Percentiles rank a stretch among this genome's conserved stretches.
phyloP scores from a whole-genome alignment of 2,797 vertebrate species.

The Dendrocincla fuliginosa region DNA sequence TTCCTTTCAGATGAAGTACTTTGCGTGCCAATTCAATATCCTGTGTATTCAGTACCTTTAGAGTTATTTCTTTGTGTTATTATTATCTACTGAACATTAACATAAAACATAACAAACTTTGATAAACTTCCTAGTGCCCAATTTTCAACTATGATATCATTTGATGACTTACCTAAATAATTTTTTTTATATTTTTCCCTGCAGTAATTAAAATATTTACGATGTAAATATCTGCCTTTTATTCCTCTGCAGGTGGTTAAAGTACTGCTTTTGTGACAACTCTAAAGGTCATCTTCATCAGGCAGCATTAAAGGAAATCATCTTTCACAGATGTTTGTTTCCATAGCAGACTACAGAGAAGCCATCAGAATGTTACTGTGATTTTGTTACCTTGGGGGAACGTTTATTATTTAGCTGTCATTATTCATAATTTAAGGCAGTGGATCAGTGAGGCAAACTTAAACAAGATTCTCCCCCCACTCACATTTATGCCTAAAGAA shows the following conservation, averaged over 20 bases:
- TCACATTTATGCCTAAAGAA: neutral
- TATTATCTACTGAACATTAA: neutral
- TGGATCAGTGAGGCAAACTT: neutral
- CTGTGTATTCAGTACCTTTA: neutral
- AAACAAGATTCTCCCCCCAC: neutral
- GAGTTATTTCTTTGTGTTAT: neutral
- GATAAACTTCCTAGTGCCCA: neutral
- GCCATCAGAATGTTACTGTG: neutral
- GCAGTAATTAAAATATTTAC: neutral
- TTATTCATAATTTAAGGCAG: constrained; percentile 53
- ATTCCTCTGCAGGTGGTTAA: constrained; percentile 13
- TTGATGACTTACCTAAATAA: neutral
- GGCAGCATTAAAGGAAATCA: neutral
- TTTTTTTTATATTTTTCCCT: neutral
- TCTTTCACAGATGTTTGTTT: constrained; percentile 46
- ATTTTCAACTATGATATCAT: neutral
- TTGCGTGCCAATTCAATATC: neutral
- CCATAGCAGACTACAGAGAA: neutral
- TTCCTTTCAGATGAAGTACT: neutral
- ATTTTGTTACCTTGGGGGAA: constrained; percentile 12
- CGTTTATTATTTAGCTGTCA: constrained; percentile 41
- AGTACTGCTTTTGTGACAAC: neutral
- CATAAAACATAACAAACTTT: neutral
- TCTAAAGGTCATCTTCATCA: constrained; percentile 26
- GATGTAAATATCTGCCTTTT: neutral